phyloP scores from a whole-genome alignment of 2,888 invertebrate genomes.

The Schizaphis graminum region DNA sequence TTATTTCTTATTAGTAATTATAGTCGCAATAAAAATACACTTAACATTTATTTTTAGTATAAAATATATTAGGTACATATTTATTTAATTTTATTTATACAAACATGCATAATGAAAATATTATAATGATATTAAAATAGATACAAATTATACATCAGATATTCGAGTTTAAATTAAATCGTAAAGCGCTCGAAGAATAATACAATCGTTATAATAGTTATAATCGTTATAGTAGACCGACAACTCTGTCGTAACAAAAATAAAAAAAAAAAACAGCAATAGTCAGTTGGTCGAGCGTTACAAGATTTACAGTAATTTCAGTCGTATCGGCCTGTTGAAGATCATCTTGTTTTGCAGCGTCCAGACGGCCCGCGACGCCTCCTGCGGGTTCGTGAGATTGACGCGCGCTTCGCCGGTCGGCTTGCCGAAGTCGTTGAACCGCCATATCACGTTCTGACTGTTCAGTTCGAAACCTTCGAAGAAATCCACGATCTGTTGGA shows the following conservation, averaged over 20 bases:
- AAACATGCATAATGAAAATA: not conserved
- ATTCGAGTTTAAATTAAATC: not conserved
- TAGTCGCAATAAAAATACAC: not conserved
- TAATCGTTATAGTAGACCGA: not conserved
- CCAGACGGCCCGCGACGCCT: conserved; percentile 84
- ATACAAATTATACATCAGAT: not conserved
- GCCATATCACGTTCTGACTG: conserved; percentile 85
- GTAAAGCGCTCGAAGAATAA: not conserved
- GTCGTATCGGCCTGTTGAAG: conserved; percentile 36
- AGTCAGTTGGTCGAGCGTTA: not conserved
- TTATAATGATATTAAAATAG: not conserved
- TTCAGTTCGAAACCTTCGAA: conserved; percentile 84
- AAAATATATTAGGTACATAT: not conserved
- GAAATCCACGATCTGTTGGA: conserved; percentile 89
- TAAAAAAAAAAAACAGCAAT: not conserved
- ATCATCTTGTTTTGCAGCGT: conserved; percentile 70
- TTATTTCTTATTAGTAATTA: not conserved
- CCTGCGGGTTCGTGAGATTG: conserved; percentile 82
- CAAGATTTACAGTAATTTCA: not conserved
- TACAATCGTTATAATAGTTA: not conserved
- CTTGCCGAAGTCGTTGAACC: conserved; percentile 88
- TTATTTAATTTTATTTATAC: not conserved
- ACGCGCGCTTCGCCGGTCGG: conserved; percentile 94
- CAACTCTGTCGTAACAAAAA: too few relatives aligned
- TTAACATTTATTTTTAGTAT: not conserved